Evolutionary conservation across 2,888 invertebrate genomes (phyloP), one percentile per base, ranked within the genome.

Genomic region (Scaptomyza tumidula): DNA sequence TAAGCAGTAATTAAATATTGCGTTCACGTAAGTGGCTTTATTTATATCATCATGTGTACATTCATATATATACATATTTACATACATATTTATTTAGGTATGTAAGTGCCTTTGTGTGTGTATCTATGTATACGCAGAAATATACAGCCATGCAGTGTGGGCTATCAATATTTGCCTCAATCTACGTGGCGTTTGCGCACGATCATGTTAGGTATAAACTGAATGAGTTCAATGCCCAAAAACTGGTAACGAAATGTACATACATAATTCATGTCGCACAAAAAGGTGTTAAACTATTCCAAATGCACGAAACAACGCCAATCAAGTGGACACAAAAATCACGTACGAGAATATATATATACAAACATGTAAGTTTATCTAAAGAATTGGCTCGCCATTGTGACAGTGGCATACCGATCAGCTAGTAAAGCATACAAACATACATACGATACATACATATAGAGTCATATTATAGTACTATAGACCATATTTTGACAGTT

Each of bases 241-340:
- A 80, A 62, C 49, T 70, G 69, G 49, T 71, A 70, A 54, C 59
- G 65, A 39, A 39, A 14, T 14, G 13, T 35, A 37, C 37, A 39
- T 14, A 72, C 78, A 78, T 64, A 69, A 61, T 73, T 74, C 59
- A 55, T 73, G 69, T 70, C 65, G 68, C 66, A 79, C 67, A 71
- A 71, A 64, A 41, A 83, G 80, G 84, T 80, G 84, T 83, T 77
- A 65, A 71, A 80, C 74, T 71, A 65, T 80, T 83, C 76, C 58
- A 65, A 83, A 83, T 72, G 56, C 83, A 83, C 46, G 65, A 62
- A 62, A 52, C 71, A 50, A 35, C 63, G 52, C 50, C 48, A 49
- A 71, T 56, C 45, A 45, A 58, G 24, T 37, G 24, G 29, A 31
- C 10, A 39, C 48, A 37, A 46, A 57, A 59, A 76, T 58, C 60